Evolutionary conservation across 2,113 vertebrate species (phyloP), one percentile per base, ranked within the genome.

Genomic region (Corydoras maculifer): DNA sequence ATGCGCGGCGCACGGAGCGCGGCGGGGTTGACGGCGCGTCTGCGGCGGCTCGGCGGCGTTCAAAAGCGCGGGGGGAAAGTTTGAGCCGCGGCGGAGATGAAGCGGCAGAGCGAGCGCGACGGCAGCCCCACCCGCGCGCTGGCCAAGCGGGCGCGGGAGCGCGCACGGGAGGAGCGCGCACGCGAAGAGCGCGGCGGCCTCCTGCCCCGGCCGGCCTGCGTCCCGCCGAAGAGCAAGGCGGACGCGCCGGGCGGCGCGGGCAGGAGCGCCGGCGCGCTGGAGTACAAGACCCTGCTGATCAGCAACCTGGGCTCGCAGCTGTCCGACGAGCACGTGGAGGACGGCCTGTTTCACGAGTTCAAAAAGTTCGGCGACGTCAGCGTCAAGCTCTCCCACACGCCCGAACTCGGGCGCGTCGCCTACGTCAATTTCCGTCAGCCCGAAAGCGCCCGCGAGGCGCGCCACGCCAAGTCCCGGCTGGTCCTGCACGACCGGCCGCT

Each of bases 291-390:
- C 7, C 86, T 98, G 73, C 90, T 98, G 63, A 92, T 98, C 81
- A 96, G 94, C 81, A 97, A 95, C 88, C 86, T 98, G 73, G 94
- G 94, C 77, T 92, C 95, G 3, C 92, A 95, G 84, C 87, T 98
- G 54, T 91, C 94, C 2, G 94, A 97, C 77, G 95, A 97, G 84
- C 92, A 95, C 78, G 91, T 98, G 66, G 96, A 98, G 86, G 96
- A 98, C 80, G 91, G 94, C 14, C 90, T 99, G 35, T 98, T 99
- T 77, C 96, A 96, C 69, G 95, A 98, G 84, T 99, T 98, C 81
- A 95, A 97, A 84, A 94, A 95, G 83, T 99, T 96, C 75, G 94
- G 96, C 2, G 95, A 99, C 79, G 95, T 99, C 55, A 98, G 94
- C 65, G 91, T 98, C 67, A 98, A 96, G 48, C 88, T 98, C 61